Base-by-base conservation (phyloP, 2,888 invertebrate genomes). In the Drosophila aldrichi region DNA sequence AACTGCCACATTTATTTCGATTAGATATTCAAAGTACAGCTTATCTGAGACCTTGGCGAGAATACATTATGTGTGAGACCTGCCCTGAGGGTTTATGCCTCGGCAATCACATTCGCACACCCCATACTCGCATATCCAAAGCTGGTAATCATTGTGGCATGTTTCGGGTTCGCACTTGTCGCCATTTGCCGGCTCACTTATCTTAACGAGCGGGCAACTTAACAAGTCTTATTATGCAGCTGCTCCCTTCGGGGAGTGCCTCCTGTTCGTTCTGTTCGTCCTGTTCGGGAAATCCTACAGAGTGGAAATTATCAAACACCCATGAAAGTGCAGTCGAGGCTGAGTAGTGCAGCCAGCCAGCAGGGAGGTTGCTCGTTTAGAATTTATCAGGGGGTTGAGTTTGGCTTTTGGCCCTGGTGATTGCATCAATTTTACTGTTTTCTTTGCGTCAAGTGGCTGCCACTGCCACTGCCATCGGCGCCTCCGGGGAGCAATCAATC, bases 401-500 rank as follows among this genome's bases (percentile, higher is more conserved):
- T 63, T 70, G 64, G 52, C 63, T 78, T 74, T 74, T 65, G 62
- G 80, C 62, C 56, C 69, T 70, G 78, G 70, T 82, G 83, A 82
- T 77, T 86, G 83, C 84, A 77, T 72, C 78, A 79, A 79, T 61
- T 81, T 73, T 64, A 64, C 60, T 73, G 70, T 67, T 71, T 71
- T 79, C 74, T 62, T 65, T 75, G 74, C 68, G 64, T 72, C 87
- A 79, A 81, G 77, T 79, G 70, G 74, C 74, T 70, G 67, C 43
- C 22, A 64, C 74, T 70, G 67, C 43, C 22, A 64, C 54, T 71
- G 61, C 61, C 69, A 66, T 51, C 68, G 64, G 74, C 57, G 88
- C 81, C 91, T 81, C 90, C 70, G 75, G 91, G 90, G 91, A 90
- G 90, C 91, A 91, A 91, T 91, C 91, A 91, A 91, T 91, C 90